phyloP scores from a whole-genome alignment of 92 coral and sea anemone species.

The Montipora capitata region DNA sequence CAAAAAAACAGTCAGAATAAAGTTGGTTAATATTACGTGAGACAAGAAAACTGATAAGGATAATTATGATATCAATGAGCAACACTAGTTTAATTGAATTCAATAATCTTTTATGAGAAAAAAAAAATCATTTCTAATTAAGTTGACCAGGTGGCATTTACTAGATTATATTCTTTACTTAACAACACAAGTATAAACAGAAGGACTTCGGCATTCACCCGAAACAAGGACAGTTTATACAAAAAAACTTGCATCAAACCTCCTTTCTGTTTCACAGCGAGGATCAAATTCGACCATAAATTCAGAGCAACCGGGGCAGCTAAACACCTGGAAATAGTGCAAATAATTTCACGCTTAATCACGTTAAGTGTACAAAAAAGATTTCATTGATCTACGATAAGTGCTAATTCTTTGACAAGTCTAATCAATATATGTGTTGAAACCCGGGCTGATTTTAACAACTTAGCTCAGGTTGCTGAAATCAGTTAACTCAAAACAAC shows the following conservation, averaged over 20 bases:
- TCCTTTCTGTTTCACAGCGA: constrained; percentile 98
- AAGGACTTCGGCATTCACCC: background rate
- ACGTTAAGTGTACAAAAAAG: background rate
- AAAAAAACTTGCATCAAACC: constrained; percentile 44
- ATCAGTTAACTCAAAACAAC: too few relatives aligned
- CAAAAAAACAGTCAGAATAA: background rate
- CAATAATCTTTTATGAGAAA: too few relatives aligned
- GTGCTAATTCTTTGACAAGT: background rate
- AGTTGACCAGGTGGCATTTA: too few relatives aligned
- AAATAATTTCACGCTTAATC: background rate
- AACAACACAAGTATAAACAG: too few relatives aligned
- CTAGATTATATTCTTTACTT: too few relatives aligned
- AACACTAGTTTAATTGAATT: too few relatives aligned
- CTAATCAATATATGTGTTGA: too few relatives aligned
- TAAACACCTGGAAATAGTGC: constrained; percentile 78
- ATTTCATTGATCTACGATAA: background rate
- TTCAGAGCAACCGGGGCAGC: constrained; percentile 99
- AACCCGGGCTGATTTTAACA: too few relatives aligned
- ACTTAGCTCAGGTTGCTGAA: too few relatives aligned
- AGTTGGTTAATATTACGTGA: background rate
- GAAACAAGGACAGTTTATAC: background rate
- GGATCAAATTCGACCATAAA: constrained; percentile 95
- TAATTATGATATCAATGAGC: too few relatives aligned
- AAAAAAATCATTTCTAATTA: too few relatives aligned
- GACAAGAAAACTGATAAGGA: too few relatives aligned